Percentiles rank a stretch among this genome's conserved stretches.
Conservation (phyloP, 2,888 invertebrate genomes). For the Pristionchus fissidentatus region DNA sequence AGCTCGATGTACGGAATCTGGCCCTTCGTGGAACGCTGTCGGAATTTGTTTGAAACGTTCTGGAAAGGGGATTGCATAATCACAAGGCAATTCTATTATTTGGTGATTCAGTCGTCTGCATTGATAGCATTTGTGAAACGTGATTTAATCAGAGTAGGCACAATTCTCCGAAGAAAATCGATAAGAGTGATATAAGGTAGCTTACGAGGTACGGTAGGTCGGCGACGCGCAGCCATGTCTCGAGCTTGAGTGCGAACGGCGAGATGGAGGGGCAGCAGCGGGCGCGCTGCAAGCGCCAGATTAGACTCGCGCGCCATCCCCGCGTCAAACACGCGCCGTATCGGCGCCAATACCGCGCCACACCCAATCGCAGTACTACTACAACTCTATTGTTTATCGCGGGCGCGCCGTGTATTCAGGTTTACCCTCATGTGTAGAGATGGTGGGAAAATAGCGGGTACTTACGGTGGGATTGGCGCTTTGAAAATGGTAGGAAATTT, state of each 20-base stretch:
- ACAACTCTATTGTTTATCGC: too few species aligned
- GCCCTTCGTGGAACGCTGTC: constrained; percentile 63
- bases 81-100: background rate
- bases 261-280: constrained; percentile 90
- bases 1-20: constrained; percentile 91
- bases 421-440: too few species aligned
- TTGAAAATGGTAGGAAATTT: background rate
- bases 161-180: background rate
- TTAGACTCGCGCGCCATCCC: constrained; percentile 75
- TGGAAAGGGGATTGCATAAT: constrained; percentile 48
- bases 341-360: too few species aligned
- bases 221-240: constrained; percentile 92
- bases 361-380: too few species aligned
- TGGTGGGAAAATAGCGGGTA: background rate
- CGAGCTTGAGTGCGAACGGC: constrained; percentile 93
- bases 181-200: background rate
- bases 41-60: constrained; percentile 72
- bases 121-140: background rate
- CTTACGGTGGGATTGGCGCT: background rate
- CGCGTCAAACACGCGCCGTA: too few species aligned
- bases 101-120: background rate
- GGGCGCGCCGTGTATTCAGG: too few species aligned
- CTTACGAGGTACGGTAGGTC: constrained; percentile 92
- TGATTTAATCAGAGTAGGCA: background rate
- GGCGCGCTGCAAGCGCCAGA: constrained; percentile 85